Base-by-base conservation (phyloP, 2,888 invertebrate genomes). In the Trachelus stipa region DNA sequence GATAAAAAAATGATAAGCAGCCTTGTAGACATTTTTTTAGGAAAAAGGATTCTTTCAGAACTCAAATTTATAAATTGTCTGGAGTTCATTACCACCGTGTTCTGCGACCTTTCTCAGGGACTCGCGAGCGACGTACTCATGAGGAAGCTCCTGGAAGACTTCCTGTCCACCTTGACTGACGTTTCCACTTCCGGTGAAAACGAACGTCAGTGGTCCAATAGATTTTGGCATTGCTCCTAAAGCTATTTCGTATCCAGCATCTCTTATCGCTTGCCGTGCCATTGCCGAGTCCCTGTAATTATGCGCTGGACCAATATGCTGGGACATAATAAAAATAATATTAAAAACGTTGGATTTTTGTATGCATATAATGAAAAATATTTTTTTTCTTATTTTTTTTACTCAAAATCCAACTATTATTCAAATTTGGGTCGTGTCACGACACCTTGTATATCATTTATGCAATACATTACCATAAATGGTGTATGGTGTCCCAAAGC, bases 401-500 rank as follows among this genome's bases (percentile, higher is more conserved):
- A 69, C 11, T 1, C 31, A 30, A 6, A 69, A 69, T 69, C 15
- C 0, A 12, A 69, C 30, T 30, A 12, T 69, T 12, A 33, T n/a
- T 15, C 23, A 71, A 71, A 71, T 15, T 71, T 12, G 11, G 11
- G 6, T n/a, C 30, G 71, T 15, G 6, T 3, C 11, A 15, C n/a
- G 12, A 71, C 11, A 4, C 1, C 0, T 69, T 34, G 3, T 0
- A n/a, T 12, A 73, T 37, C 11, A 69, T 40, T 40, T 15, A 3
- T 74, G 73, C n/a, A 56, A 68, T 69, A 23, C 79, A 86, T 90
- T 92, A 96, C 97, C 99, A 99, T 98, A 89, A 99, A 99, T 0
- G 99, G 99, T 0, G 99, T 99, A 89, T 99, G 99, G 91, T 99
- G 99, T 0, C 99, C 99, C 34, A 99, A 92, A 0, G 99, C 99